Evolutionary conservation across 2,888 invertebrate genomes (phyloP).

Genomic region (Brenthis daphne): DNA sequence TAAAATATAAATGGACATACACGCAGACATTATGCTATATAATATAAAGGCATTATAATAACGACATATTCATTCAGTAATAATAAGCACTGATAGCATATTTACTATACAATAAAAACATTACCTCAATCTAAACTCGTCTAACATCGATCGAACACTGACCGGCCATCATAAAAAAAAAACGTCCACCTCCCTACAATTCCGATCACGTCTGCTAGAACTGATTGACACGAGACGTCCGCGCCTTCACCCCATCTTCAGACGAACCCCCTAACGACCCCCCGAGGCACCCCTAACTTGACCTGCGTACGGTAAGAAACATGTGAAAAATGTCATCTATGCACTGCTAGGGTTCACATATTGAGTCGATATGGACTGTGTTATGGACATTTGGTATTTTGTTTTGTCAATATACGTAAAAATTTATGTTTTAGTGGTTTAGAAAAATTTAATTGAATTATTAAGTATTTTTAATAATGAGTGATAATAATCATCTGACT

Average conservation of each 20-base stretch:
- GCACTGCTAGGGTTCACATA: conserved; percentile 58
- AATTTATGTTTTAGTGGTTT: neutral
- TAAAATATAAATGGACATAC: too few relatives aligned
- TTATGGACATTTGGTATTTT: conserved; percentile 7
- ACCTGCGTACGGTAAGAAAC: conserved; percentile 72
- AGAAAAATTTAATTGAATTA: neutral
- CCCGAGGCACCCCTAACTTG: conserved; percentile 53
- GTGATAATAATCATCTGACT: too few relatives aligned
- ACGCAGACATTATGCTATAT: too few relatives aligned
- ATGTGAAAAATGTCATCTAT: conserved; percentile 81
- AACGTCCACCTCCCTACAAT: conserved; percentile 59
- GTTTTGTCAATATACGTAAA: neutral
- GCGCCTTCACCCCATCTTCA: conserved; percentile 54
- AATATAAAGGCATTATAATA: too few relatives aligned
- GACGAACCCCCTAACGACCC: conserved; percentile 29
- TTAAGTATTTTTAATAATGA: too few relatives aligned
- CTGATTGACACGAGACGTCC: conserved; percentile 82
- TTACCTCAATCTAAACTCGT: conserved; percentile 17
- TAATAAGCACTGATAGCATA: too few relatives aligned
- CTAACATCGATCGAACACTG: conserved; percentile 43
- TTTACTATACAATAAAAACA: conserved; percentile 3
- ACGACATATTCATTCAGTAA: too few relatives aligned
- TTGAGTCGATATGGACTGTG: conserved; percentile 27
- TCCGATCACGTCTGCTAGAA: conserved; percentile 75
- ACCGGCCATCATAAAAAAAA: conserved; percentile 61